A percentile compares a stretch with the other conserved stretches of the same genome.
phyloP scores from a whole-genome alignment of 2,113 vertebrate genomes.

The Nyctereutes procyonoides region DNA sequence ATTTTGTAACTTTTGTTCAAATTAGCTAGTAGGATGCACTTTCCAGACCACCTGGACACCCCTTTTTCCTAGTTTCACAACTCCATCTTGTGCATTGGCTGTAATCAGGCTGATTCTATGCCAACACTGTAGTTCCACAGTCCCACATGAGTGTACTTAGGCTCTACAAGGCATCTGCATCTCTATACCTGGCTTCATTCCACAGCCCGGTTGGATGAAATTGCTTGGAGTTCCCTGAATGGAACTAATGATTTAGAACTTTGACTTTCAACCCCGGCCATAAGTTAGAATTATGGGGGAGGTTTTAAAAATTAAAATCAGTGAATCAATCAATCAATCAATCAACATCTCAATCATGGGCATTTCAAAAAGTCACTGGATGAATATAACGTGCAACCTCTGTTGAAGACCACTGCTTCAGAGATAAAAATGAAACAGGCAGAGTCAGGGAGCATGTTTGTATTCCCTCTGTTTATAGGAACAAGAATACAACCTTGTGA shows the following conservation, averaged over 20 bases:
- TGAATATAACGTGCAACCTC: background rate
- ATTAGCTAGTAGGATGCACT: background rate
- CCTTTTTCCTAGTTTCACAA: background rate
- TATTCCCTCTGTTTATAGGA: background rate
- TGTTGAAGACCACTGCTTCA: background rate
- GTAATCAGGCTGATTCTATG: background rate
- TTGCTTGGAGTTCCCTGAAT: background rate
- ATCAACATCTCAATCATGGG: background rate
- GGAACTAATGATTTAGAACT: background rate
- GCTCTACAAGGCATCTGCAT: background rate
- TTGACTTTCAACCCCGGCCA: background rate
- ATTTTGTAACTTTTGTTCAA: background rate
- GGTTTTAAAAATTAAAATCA: background rate
- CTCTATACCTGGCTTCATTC: background rate
- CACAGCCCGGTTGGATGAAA: rapidly evolving
- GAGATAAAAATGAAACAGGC: background rate
- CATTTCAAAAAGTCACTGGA: background rate
- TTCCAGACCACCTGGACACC: background rate
- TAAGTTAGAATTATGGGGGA: background rate
- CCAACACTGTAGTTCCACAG: rapidly evolving
- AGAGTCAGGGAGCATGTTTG: background rate
- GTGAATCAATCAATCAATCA: background rate
- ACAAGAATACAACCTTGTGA: background rate
- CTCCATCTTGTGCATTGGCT: background rate
- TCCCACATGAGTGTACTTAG: rapidly evolving